A percentile compares a stretch with the other conserved stretches of the same genome.
Evolutionary conservation across 2,888 invertebrate species (phyloP).

Genomic region (Idaea straminata): DNA sequence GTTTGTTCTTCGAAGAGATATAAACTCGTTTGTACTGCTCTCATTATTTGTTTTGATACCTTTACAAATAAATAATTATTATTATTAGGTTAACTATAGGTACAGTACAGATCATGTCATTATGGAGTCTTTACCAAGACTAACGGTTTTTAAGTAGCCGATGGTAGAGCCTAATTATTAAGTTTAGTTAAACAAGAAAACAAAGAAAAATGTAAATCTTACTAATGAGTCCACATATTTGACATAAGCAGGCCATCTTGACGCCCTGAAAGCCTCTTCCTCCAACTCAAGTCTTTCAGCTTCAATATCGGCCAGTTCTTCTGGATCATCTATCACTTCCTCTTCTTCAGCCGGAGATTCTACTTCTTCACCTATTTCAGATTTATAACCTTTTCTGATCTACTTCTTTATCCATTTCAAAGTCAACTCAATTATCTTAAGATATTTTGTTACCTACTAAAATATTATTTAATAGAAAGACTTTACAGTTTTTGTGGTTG

Average conservation of each 20-base stretch:
- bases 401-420: conserved; percentile 51
- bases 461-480: neutral
- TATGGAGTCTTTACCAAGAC: too few species aligned
- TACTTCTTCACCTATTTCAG: conserved; percentile 55
- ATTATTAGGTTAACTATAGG: neutral
- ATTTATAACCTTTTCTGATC: neutral
- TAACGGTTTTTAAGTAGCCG: too few species aligned
- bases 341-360: conserved; percentile 67
- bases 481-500: neutral
- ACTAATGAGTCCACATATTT: conserved; percentile 70
- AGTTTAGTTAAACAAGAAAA: conserved; percentile 5
- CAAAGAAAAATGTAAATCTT: conserved; percentile 21
- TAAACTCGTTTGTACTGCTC: conserved; percentile 74
- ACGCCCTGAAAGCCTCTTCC: conserved; percentile 57
- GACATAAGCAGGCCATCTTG: conserved; percentile 75
- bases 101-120: neutral
- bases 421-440: neutral
- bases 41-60: conserved; percentile 69
- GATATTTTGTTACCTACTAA: neutral
- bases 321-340: conserved; percentile 58
- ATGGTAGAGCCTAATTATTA: neutral
- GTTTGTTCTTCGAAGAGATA: conserved; percentile 82
- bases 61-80: conserved; percentile 29
- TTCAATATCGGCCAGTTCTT: conserved; percentile 67
- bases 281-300: conserved; percentile 65